phyloP scores from a whole-genome alignment of 2,888 invertebrate species.

The Andrena trimmerana region DNA sequence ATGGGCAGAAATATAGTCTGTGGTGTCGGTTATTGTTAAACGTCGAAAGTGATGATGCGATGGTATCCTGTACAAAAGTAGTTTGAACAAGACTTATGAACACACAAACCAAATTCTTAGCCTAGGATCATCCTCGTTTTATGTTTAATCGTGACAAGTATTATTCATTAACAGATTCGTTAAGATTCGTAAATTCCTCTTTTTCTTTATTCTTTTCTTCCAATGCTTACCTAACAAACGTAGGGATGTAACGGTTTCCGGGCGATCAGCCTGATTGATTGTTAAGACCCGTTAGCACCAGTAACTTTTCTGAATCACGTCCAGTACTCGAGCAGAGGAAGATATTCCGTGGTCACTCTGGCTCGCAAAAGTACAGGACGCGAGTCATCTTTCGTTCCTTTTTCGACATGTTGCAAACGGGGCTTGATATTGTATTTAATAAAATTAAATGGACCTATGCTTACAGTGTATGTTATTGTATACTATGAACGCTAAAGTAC shows the following conservation, averaged over 20 bases:
- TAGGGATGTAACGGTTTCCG: conserved; percentile 72
- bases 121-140: conserved; percentile 67
- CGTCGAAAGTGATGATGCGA: conserved; percentile 75
- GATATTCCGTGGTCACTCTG: conserved; percentile 30
- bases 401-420: conserved; percentile 72
- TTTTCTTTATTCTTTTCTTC: conserved; percentile 30
- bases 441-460: conserved; percentile 75
- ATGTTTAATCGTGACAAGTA: conserved; percentile 59
- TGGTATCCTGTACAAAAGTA: conserved; percentile 79
- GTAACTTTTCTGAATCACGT: conserved; percentile 64
- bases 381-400: conserved; percentile 45
- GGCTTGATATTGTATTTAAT: conserved; percentile 68
- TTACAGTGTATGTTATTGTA: conserved; percentile 72
- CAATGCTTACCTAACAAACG: conserved; percentile 71
- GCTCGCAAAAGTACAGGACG: conserved; percentile 64
- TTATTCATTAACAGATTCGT: conserved; percentile 58
- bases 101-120: conserved; percentile 79
- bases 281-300: conserved; percentile 76
- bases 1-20: conserved; percentile 79
- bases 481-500: conserved; percentile 76
- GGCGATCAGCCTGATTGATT: conserved; percentile 72
- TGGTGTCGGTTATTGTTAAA: conserved; percentile 70
- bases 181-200: conserved; percentile 49
- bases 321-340: conserved; percentile 58
- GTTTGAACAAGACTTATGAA: conserved; percentile 76